Base-by-base conservation (phyloP, 2,888 invertebrate species). In the Pterostichus madidus region DNA sequence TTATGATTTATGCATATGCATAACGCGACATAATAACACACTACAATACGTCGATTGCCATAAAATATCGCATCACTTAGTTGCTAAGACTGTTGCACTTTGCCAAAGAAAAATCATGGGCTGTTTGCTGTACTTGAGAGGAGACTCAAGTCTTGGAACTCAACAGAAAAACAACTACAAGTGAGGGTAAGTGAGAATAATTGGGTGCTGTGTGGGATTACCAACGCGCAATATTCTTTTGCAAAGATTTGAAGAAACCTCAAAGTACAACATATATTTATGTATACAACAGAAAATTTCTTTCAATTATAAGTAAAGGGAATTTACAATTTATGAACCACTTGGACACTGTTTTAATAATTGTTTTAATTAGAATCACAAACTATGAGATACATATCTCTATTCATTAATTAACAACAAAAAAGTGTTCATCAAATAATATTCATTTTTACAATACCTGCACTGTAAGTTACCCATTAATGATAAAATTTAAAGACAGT, bases 1-100 rank as follows among this genome's bases (percentile, higher is more conserved):
- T 49, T 64, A 83, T 83, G 81, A 81, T 81, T 81, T 81, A 81
- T 81, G 75, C 81, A 81, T 81, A 81, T 73, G 80, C 80, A 80
- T 80, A 53, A 56, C 75, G 81, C 81, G 81, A 81, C 81, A 81
- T 81, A 81, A 81, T 81, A 81, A 81, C 81, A 81, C 49, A 61
- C 75, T 39, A 81, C 81, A 73, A 81, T 81, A 81, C 81, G 81
- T 81, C 81, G 75, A 81, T 81, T 80, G 80, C 80, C 44, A 24
- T 80, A 80, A 80, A 75, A 81, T 81, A 81, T 81, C 81, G 81
- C 75, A 81, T 81, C 75, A 81, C 71, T 81, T 80, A 80, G 52
- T 11, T 32, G 49, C 49, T 31, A 79, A 80, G 80, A 78, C 44
- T 80, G 80, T 80, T 80, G 80, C 80, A 53, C 68, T 31, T 78